Conservation (phyloP, 1,140 invertebrate genomes). For the Anadara kagoshimensis region DNA sequence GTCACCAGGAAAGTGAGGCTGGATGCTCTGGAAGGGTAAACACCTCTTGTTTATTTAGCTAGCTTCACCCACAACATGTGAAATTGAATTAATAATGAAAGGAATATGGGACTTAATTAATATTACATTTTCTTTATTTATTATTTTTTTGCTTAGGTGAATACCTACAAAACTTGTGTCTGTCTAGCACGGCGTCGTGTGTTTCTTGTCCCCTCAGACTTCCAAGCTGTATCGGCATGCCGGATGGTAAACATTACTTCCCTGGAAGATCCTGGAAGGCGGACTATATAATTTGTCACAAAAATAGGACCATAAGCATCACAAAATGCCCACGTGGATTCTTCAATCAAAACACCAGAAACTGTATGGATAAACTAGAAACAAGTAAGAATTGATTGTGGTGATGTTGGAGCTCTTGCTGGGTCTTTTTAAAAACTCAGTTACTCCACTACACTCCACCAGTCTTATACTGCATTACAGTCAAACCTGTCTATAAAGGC, state of each 20-base stretch:
- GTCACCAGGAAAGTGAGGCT: no score
- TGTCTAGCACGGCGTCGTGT: constrained; percentile 29
- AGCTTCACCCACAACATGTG: no score
- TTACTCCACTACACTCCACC: no score
- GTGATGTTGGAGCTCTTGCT: no score
- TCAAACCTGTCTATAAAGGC: no score
- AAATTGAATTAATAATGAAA: no score
- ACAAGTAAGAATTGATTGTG: constrained; percentile 6
- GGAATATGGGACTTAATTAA: no score
- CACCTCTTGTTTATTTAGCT: no score
- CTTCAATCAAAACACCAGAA: constrained; percentile 15
- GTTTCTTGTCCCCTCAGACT: constrained; percentile 35
- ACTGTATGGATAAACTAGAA: constrained; percentile 22
- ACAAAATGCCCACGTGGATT: constrained; percentile 12
- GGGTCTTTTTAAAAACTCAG: no score
- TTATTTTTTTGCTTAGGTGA: constrained; percentile 36
- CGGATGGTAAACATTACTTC: constrained; percentile 33
- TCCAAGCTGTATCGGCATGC: constrained; percentile 39
- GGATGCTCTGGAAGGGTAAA: no score
- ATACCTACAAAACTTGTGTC: constrained; percentile 44
- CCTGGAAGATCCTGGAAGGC: constrained; percentile 15
- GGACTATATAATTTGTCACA: constrained; percentile 27
- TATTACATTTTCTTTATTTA: no score
- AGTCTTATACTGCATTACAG: no score
- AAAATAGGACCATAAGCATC: constrained; percentile 28